Percentiles rank a stretch among this genome's conserved stretches.
These are phyloP conservation scores for Sinella curviseta DNA, from an alignment of 1,140 invertebrate genomes.

Conservation along the genomic window DNA sequence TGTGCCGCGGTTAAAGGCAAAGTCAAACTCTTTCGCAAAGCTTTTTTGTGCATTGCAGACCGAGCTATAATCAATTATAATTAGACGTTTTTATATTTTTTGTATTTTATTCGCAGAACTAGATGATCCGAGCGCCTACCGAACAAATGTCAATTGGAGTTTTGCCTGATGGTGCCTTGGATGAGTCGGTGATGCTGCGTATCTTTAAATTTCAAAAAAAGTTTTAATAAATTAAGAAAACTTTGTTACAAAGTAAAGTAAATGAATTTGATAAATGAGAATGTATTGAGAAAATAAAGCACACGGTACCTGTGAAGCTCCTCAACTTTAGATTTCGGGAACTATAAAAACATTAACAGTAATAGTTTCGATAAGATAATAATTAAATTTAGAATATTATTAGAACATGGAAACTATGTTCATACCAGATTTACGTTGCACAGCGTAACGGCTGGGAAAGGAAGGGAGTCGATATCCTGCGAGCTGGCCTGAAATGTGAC, in stretches of 20 bases:
- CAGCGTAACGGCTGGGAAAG: slow-evolving; percentile 46
- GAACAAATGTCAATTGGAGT: neutral
- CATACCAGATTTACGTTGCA: slow-evolving; percentile 48
- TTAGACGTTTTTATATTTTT: no score
- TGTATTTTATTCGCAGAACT: no score
- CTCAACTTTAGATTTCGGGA: neutral
- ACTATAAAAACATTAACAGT: neutral
- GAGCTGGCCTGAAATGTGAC: slow-evolving; percentile 58
- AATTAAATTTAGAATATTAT: neutral
- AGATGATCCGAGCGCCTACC: no score
- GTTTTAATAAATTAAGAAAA: no score
- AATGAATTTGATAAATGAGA: neutral
- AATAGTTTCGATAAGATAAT: no score
- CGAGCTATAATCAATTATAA: neutral
- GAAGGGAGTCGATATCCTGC: slow-evolving; percentile 40
- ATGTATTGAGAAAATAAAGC: no score
- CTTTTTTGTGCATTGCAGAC: slow-evolving; percentile 30
- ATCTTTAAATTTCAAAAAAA: neutral
- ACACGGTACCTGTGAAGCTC: neutral
- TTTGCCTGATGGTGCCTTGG: neutral
- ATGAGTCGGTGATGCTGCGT: no score
- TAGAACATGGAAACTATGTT: neutral
- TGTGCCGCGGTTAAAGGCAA: slow-evolving; percentile 30
- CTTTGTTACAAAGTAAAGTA: neutral
- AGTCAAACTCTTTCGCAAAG: slow-evolving; percentile 33